Evolutionary conservation across 2,113 vertebrate species (phyloP), one percentile per base, ranked within the genome.

Genomic region (Hippoglossus stenolepis): DNA sequence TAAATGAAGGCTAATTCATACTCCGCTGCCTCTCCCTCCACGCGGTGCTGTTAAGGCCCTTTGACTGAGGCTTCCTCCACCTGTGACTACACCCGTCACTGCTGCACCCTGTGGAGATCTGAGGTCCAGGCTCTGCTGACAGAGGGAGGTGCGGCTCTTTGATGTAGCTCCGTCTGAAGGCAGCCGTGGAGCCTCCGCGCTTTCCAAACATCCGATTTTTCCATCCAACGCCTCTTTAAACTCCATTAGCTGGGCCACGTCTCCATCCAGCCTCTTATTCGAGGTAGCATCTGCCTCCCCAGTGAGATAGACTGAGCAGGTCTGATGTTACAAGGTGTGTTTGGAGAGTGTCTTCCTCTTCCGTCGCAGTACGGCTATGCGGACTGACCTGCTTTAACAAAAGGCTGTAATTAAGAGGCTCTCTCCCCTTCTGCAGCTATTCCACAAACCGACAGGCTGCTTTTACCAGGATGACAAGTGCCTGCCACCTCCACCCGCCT

Each of bases 341-440:
- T 47, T 74, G 18, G 40, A 43, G 58, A 73, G 74, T 73, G 73
- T 61, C 24, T 65, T 70, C 54, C 64, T 79, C 47, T 45, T 83
- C 61, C 20, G 58, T 73, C 69, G 54, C 23, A 43, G 21, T 62
- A 26, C 21, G 15, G 72, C 21, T 56, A 28, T 21, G 73, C 21
- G 56, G 73, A 75, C 70, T 63, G 82, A 68, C 61, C 62, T 53
- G 66, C 47, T 75, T 85, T 56, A 60, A 68, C 85, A 78, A 76
- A 62, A 61, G 63, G 69, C 54, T 83, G 58, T 89, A 87, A 90
- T 89, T 85, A 89, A 87, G 78, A 79, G 65, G 56, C 70, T 72
- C 70, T 73, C 38, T 31, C 31, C 31, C 31, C 31, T 85, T 53
- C 49, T 57, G 58, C 62, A 80, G 73, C 57, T 73, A 11, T 77